These are phyloP conservation scores for Macropodus opercularis DNA, from an alignment of 2,797 vertebrate species.

Conservation along the genomic window DNA sequence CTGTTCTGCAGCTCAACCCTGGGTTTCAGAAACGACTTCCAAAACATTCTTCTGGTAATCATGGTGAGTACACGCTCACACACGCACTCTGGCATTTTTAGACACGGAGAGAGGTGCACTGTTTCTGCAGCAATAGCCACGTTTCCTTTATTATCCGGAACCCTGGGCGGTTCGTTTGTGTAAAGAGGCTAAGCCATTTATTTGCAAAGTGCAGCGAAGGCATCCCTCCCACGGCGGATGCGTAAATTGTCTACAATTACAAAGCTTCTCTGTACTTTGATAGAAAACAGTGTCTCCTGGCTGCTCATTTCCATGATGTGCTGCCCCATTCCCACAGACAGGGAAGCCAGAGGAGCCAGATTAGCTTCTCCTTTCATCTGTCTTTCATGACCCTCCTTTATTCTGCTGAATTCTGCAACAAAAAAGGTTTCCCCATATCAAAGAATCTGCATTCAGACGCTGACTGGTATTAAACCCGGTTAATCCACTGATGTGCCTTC, in stretches of 20 bases:
- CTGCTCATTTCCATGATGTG: conserved; percentile 36
- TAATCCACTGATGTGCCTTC: conserved; percentile 23
- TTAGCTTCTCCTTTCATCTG: conserved; percentile 8
- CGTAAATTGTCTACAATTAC: conserved; percentile 58
- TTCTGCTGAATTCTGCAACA: neutral
- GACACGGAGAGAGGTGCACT: neutral
- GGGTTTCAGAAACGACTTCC: conserved; percentile 93
- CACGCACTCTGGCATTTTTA: conserved; percentile 11
- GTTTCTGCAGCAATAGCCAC: conserved; percentile 38
- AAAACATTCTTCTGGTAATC: conserved; percentile 95
- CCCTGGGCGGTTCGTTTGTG: conserved; percentile 17
- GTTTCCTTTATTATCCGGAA: conserved; percentile 14
- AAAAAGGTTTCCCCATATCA: neutral
- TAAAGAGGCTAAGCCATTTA: conserved; percentile 35
- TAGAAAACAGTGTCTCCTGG: conserved; percentile 38
- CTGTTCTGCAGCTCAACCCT: conserved; percentile 95
- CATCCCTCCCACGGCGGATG: conserved; percentile 13
- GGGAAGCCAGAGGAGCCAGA: conserved; percentile 35
- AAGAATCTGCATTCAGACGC: conserved; percentile 5
- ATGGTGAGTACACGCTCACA: conserved; percentile 85
- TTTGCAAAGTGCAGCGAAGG: conserved; percentile 43
- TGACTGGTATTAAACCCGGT: conserved; percentile 29
- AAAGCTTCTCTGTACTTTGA: conserved; percentile 34
- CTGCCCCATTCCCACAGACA: conserved; percentile 66
- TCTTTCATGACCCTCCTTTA: neutral